Conservation (phyloP, 1,140 invertebrate species). For the Brachionus rotundiformis region DNA sequence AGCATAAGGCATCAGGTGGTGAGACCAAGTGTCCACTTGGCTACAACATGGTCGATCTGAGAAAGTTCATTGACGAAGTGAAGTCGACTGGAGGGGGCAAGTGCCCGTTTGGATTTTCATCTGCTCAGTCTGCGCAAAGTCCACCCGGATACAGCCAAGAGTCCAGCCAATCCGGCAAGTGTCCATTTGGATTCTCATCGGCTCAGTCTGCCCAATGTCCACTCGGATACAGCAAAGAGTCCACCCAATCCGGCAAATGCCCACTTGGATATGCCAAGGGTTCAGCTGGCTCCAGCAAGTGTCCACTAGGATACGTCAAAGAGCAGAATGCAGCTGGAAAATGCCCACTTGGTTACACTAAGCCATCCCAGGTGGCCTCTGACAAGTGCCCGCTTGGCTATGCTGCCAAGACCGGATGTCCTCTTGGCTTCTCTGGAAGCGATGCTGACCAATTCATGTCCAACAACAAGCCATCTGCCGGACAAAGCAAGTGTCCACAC, state of each 20-base stretch:
- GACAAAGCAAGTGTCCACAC: neutral
- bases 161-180: neutral
- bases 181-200: slow-evolving; percentile 6
- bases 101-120: neutral
- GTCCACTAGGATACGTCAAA: neutral
- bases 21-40: neutral
- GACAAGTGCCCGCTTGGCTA: slow-evolving; percentile 6
- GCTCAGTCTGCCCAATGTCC: neutral
- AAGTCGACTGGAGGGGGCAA: neutral
- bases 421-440: neutral
- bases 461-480: neutral
- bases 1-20: neutral
- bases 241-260: neutral
- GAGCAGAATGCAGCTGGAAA: neutral
- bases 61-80: slow-evolving; percentile 3
- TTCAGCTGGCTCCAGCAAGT: neutral
- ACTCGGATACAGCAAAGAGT: neutral
- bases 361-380: neutral
- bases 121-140: neutral
- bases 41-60: neutral
- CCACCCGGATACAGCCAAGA: neutral
- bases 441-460: neutral
- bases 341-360: slow-evolving; percentile 15
- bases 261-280: slow-evolving; percentile 10
- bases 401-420: neutral